A percentile compares a stretch with the other conserved stretches of the same genome.
Conservation (phyloP, 2,797 vertebrate genomes). For the Danio tinwini region DNA sequence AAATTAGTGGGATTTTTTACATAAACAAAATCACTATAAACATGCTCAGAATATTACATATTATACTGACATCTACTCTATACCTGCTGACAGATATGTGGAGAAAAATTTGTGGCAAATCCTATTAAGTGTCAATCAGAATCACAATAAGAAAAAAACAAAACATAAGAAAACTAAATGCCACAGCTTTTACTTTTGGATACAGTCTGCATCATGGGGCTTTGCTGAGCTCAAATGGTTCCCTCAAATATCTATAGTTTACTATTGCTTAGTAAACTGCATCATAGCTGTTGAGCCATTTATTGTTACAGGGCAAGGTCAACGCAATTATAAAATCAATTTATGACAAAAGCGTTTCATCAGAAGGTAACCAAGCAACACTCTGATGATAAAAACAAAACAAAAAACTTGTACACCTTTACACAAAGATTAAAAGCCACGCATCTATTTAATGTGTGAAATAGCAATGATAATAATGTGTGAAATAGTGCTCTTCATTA, state of each 20-base stretch:
- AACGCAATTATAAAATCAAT: neutral
- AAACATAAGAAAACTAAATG: slow-evolving; percentile 11
- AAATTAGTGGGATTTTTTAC: neutral
- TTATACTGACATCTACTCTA: neutral
- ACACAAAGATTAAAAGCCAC: neutral
- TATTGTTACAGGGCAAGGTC: neutral
- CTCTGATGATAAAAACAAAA: neutral
- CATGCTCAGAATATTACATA: slow-evolving; percentile 9
- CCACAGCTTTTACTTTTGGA: slow-evolving; percentile 4
- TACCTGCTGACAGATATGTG: neutral
- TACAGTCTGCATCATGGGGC: slow-evolving; percentile 6
- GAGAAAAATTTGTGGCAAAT: slow-evolving; percentile 4
- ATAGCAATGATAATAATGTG: no score
- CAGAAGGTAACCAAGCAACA: neutral
- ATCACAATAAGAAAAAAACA: no score
- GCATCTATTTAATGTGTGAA: neutral
- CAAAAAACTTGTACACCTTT: neutral
- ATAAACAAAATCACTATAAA: neutral
- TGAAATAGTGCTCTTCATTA: neutral
- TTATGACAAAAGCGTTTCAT: slow-evolving; percentile 1
- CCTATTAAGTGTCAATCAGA: slow-evolving; percentile 2
- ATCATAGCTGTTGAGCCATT: slow-evolving; percentile 2
- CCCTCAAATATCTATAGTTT: neutral
- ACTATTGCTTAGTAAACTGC: slow-evolving; percentile 10
- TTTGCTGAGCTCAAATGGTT: neutral